Conservation (phyloP, 2,113 vertebrate species). For the Microtus ochrogaster region DNA sequence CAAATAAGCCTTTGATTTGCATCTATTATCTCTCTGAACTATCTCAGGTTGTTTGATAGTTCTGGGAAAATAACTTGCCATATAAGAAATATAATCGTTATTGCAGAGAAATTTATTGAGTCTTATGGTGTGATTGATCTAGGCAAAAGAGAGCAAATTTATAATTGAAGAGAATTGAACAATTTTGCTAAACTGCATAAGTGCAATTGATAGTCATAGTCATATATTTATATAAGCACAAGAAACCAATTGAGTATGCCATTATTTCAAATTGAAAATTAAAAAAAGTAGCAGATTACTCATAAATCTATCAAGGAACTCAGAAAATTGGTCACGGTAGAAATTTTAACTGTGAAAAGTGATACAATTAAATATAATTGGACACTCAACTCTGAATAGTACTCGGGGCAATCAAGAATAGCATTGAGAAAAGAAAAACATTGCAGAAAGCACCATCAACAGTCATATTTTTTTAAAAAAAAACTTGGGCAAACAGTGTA, state of each 20-base stretch:
- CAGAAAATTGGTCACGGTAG: conserved; percentile 65
- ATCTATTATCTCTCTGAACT: conserved; percentile 3
- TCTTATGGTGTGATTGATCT: neutral
- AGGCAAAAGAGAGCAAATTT: conserved; percentile 54
- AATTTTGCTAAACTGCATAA: conserved; percentile 55
- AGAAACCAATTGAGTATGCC: conserved; percentile 64
- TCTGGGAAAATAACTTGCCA: conserved; percentile 13
- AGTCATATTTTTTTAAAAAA: conserved; percentile 39
- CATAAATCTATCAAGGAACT: conserved; percentile 63
- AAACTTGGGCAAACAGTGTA: neutral
- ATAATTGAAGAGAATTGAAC: conserved; percentile 68
- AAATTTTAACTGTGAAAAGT: conserved; percentile 76
- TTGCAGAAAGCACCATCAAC: conserved; percentile 50
- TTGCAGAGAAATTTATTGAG: conserved; percentile 26
- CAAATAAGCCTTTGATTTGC: conserved; percentile 40
- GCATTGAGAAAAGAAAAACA: conserved; percentile 35
- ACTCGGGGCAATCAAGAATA: conserved; percentile 64
- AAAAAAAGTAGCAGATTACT: conserved; percentile 65
- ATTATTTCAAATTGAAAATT: conserved; percentile 68
- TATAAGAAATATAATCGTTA: conserved; percentile 56
- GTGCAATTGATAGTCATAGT: conserved; percentile 32
- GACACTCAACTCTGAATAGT: conserved; percentile 64
- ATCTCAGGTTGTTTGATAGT: conserved; percentile 15
- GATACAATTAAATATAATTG: conserved; percentile 77
- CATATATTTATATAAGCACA: conserved; percentile 59